Evolutionary conservation across 1,140 invertebrate species (phyloP).

Genomic region (Zaprionus taronus): DNA sequence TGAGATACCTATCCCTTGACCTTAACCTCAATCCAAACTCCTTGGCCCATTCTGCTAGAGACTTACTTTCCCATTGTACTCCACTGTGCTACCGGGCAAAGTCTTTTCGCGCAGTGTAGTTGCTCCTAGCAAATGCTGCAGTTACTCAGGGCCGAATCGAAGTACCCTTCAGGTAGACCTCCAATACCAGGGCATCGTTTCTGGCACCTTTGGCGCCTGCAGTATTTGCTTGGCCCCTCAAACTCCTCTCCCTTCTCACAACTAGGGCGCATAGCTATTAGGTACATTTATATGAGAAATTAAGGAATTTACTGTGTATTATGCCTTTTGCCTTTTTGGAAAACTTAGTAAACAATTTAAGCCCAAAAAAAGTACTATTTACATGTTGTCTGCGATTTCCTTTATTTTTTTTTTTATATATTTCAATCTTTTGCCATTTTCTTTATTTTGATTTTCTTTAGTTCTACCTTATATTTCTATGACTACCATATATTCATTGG

Average conservation of each 20-base stretch:
- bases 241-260: not conserved
- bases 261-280: constrained; percentile 46
- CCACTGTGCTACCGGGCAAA: constrained; percentile 18
- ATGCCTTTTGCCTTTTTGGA: constrained; percentile 72
- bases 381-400: constrained; percentile 27
- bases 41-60: constrained; percentile 9
- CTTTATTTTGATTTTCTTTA: constrained; percentile 10
- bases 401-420: constrained; percentile 1
- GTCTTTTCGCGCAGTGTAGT: constrained; percentile 8
- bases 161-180: constrained; percentile 12
- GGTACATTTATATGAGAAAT: constrained; percentile 39
- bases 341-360: constrained; percentile 31
- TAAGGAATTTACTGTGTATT: constrained; percentile 70
- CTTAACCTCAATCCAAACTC: not conserved
- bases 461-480: not conserved
- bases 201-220: not conserved
- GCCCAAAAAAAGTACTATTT: constrained; percentile 42
- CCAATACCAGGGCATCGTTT: constrained; percentile 20
- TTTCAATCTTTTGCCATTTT: constrained; percentile 5
- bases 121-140: constrained; percentile 10
- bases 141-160: not conserved
- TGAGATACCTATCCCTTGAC: not conserved
- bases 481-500: constrained; percentile 1
- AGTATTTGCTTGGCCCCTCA: constrained; percentile 39
- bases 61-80: constrained; percentile 16